Conservation (phyloP, 2,888 invertebrate genomes). For the Mellilla xanthometata region DNA sequence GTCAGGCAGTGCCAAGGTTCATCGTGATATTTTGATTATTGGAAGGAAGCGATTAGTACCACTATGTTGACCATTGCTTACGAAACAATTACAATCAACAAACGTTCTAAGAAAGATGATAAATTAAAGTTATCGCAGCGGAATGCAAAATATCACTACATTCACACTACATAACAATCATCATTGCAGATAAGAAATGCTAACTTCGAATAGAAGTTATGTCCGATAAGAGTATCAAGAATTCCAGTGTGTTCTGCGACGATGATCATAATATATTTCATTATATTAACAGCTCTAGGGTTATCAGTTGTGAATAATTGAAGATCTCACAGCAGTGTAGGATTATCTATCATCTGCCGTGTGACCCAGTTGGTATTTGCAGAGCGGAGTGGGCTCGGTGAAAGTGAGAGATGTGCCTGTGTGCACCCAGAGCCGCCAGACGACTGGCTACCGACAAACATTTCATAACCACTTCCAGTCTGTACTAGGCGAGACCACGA, state of each 20-base stretch:
- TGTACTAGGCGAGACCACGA: conserved; percentile 49
- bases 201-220: conserved; percentile 35
- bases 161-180: conserved; percentile 29
- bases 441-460: conserved; percentile 38
- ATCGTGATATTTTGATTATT: conserved; percentile 17
- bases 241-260: conserved; percentile 36
- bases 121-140: conserved; percentile 17
- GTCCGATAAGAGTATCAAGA: conserved; percentile 40
- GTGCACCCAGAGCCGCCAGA: conserved; percentile 49
- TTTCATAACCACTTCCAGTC: conserved; percentile 58
- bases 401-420: conserved; percentile 66
- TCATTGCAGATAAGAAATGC: conserved; percentile 34
- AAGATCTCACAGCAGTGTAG: conserved; percentile 33
- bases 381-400: conserved; percentile 55
- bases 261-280: conserved; percentile 2
- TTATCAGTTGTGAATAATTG: conserved; percentile 33
- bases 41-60: conserved; percentile 19
- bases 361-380: conserved; percentile 57
- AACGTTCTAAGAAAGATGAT: conserved; percentile 30
- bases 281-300: conserved; percentile 10
- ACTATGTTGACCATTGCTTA: conserved; percentile 13
- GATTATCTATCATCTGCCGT: conserved; percentile 47
- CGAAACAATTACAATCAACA: conserved; percentile 12
- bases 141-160: conserved; percentile 31
- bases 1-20: conserved; percentile 57